phyloP scores from a whole-genome alignment of 2,888 invertebrate species.

The Lymantria dispar region DNA sequence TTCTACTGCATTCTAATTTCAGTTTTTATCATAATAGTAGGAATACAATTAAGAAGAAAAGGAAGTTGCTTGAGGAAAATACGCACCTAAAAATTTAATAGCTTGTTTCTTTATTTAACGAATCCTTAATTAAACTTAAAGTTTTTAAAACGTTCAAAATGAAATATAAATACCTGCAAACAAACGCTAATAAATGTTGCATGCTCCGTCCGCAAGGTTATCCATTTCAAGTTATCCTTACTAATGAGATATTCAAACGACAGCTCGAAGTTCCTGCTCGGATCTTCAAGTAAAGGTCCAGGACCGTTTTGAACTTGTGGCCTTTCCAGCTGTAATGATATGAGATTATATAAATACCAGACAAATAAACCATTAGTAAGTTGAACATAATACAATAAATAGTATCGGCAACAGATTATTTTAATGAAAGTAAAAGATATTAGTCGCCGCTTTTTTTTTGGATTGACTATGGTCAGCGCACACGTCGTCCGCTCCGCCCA shows the following conservation, averaged over 20 bases:
- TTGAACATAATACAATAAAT: neutral
- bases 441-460: no score
- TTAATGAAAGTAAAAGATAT: no score
- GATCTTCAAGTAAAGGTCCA: conserved; percentile 60
- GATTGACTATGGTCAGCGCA: no score
- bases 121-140: neutral
- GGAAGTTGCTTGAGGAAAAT: no score
- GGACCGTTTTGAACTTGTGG: conserved; percentile 61
- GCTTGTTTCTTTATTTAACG: no score
- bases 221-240: conserved; percentile 96
- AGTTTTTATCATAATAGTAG: no score
- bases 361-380: neutral
- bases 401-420: no score
- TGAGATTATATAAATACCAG: neutral
- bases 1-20: no score
- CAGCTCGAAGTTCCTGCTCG: conserved; percentile 86
- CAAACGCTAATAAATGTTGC: conserved; percentile 98
- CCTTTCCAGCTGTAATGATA: conserved; percentile 54
- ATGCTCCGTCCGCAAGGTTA: conserved; percentile 94
- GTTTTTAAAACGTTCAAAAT: neutral
- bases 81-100: no score
- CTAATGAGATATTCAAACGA: conserved; percentile 97
- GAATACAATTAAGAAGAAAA: no score
- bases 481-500: no score
- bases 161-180: conserved; percentile 81